A percentile compares a stretch with the other conserved stretches of the same genome.
Conservation (phyloP, 2,113 vertebrate genomes). For the Synodontis membranacea region DNA sequence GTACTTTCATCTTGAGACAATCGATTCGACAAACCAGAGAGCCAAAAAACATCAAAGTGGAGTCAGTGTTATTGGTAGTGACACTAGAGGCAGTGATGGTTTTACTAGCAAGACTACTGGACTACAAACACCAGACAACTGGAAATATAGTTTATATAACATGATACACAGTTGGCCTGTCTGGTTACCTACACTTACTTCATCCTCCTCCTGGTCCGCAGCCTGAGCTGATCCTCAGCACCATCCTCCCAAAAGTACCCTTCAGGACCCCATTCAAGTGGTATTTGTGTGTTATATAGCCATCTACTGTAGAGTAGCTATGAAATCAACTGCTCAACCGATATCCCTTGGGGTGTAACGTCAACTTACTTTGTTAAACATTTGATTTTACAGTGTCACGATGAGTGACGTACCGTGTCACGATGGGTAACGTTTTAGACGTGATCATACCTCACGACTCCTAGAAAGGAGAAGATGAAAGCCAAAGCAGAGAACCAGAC, state of each 20-base stretch:
- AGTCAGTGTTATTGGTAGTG: neutral
- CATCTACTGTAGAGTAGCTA: neutral
- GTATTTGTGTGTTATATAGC: neutral
- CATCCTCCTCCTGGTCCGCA: neutral
- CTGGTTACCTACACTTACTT: neutral
- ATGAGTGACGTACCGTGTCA: neutral
- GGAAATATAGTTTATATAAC: neutral
- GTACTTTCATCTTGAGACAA: slow-evolving; percentile 49
- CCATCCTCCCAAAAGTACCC: neutral
- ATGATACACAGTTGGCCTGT: neutral
- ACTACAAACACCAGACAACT: slow-evolving; percentile 11
- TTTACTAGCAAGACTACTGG: neutral
- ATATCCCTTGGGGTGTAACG: no score
- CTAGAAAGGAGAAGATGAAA: neutral
- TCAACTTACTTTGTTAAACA: neutral
- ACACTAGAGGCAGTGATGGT: neutral
- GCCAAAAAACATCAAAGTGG: slow-evolving; percentile 39
- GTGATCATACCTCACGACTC: neutral
- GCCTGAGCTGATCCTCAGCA: neutral
- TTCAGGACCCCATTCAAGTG: neutral
- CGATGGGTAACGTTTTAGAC: neutral
- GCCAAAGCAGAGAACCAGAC: neutral
- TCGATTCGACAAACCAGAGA: slow-evolving; percentile 15
- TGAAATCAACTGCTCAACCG: neutral
- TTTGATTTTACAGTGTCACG: neutral